Conservation (phyloP, 2,888 invertebrate genomes). For the Caenorhabditis japonica region DNA sequence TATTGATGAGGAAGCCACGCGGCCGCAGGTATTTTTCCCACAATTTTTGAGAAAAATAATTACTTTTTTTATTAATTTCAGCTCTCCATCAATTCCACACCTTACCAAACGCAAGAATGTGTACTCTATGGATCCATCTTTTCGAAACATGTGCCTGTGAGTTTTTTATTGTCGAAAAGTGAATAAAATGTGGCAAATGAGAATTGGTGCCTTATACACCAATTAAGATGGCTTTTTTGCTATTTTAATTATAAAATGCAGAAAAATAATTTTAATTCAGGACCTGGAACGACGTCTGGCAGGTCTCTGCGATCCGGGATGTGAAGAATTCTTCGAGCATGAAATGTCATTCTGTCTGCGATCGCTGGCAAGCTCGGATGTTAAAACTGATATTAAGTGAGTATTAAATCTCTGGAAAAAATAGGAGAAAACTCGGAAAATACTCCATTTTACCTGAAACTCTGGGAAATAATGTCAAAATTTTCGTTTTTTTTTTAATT, state of each 20-base stretch:
- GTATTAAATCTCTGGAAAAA: too few species aligned
- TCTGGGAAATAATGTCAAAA: too few species aligned
- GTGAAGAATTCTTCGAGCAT: conserved; percentile 63
- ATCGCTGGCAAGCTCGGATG: conserved; percentile 19
- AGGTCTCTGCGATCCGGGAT: conserved; percentile 65
- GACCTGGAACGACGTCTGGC: conserved; percentile 60
- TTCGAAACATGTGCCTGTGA: conserved; percentile 41
- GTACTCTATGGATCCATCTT: conserved; percentile 59
- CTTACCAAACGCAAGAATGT: conserved; percentile 61
- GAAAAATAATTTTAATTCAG: conserved; percentile 14
- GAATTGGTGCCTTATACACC: too few species aligned
- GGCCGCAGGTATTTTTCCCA: conserved; percentile 2
- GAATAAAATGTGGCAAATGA: conserved; percentile 47
- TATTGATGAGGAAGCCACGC: conserved; percentile 39
- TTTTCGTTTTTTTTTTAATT: too few species aligned
- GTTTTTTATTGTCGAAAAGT: background rate
- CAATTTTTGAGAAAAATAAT: background rate
- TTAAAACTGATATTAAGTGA: conserved; percentile 62
- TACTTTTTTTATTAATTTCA: conserved; percentile 10
- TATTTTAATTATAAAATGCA: background rate
- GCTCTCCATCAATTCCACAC: conserved; percentile 40
- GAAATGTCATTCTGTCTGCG: conserved; percentile 66
- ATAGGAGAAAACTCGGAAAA: too few species aligned
- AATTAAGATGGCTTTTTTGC: too few species aligned
- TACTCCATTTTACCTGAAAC: too few species aligned